Evolutionary conservation across 2,113 vertebrate species (phyloP), one percentile per base, ranked within the genome.

Genomic region (Cricetomys ansorgei): DNA sequence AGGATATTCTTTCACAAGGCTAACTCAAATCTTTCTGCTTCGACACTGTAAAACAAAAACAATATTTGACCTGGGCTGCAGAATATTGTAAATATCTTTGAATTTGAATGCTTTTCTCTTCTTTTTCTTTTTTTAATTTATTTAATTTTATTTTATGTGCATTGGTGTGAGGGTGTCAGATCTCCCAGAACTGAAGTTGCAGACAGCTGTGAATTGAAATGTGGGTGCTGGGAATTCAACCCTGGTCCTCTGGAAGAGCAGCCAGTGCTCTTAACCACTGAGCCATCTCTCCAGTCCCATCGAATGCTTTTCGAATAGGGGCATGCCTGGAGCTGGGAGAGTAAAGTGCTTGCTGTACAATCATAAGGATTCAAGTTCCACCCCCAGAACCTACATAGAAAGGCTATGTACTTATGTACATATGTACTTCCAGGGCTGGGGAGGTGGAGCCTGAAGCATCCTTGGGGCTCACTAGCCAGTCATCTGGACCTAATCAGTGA

Each of bases 21-120:
- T 90, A 85, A 91, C 81, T 62, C 40, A 62, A 79, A 31, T 81
- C 45, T 85, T 94, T 96, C 43, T 91, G n/a, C 34, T 89, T 89
- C 86, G 85, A 65, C 10, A 27, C 3, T 16, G 25, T 84, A 62
- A 53, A 77, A 17, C 43, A 89, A 95, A 81, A 70, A 67, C 50
- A 29, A 57, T 59, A 27, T 43, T 45, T 65, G 40, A 27, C 55
- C 16, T 73, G 7, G 34, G 37, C 80, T n/a, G 3, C 37, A 45
- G 40, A 43, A 15, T 53, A 34, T 37, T 95, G 65, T 73, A 13
- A 69, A 73, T 57, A 19, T 91, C 31, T 81, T 90, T 90, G 25
- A 77, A 62, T 73, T 40, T 6, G 27, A 88, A 17, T 57, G 70
- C n/a, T 84, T 57, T 57, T 57, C 15, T 57, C 15, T 57, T 57